Base-by-base conservation (phyloP, 1,140 invertebrate species). In the Calliopsis andreniformis region DNA sequence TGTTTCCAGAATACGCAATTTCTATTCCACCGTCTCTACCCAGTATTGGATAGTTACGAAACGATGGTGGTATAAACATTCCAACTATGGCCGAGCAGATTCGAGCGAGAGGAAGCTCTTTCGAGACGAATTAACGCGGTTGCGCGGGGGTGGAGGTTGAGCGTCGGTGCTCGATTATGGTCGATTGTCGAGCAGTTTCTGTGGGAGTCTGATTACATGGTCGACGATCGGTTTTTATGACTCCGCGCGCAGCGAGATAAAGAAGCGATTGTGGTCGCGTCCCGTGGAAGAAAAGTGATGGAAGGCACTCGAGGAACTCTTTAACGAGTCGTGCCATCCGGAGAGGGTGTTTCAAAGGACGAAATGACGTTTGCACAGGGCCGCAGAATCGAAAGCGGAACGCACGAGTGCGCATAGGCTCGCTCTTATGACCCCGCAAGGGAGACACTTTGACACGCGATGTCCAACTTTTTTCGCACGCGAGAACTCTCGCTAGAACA, bases 211-310 rank as follows among this genome's bases (percentile, higher is more conserved):
- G 69, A 72, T 72, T 63, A 30, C 47, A 62, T 4, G 47, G 35
- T 35, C n/a, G 28, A 28, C 69, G 62, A 75, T 75, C 62, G 62
- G 51, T 43, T 75, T 75, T 75, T 75, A 67, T 45, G 71, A 75
- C 45, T 45, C 70, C 43, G 30, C 18, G 10, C 14, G 56, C 25
- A 53, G 53, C 28, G 18, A 14, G 47, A 73, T 55, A 66, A 73
- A 66, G 39, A 39, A 45, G 8, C 61, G 59, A 64, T 72, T 64
- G 59, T 23, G 47, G 59, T 42, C 32, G 49, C 25, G 53, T 59
- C 42, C 14, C 53, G 39, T 3, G 42, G 35, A 20, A 63, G 49
- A 71, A 71, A 71, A 71, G 45, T 62, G 49, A 16, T 42, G 47
- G 56, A 42, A 56, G 42, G 45, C 43, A 51, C 32, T 63, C 68